Base-by-base conservation (phyloP, 2,888 invertebrate genomes). In the Acleris cristana region DNA sequence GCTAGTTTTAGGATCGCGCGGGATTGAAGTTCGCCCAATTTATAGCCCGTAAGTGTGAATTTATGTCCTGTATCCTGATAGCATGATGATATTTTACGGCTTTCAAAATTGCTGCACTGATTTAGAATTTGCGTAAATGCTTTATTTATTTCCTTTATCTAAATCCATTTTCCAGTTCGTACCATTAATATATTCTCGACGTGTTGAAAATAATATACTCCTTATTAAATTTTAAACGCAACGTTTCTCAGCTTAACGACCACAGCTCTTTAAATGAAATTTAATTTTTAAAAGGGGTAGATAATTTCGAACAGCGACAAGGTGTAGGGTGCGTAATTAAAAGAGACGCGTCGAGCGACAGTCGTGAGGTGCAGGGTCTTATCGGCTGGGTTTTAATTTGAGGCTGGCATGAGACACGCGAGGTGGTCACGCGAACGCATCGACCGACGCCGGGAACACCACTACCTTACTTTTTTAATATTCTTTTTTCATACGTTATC, bases 321-420 rank as follows among this genome's bases (percentile, higher is more conserved):
- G 77, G 82, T 83, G 83, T 86, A 84, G 88, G 88, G 90, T 92
- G 91, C 89, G 91, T 92, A 92, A 91, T 91, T 92, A 92, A 91
- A 90, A 86, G 85, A 86, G 90, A 89, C 89, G 86, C 87, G 85
- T 84, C 77, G 83, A 78, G 79, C 86, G 87, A 87, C 88, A 84
- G 89, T 92, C 91, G 92, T 92, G 92, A 90, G 90, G 84, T 83
- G 83, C 85, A 81, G 84, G 86, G 90, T 90, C 89, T 91, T 92
- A 91, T 91, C 91, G 88, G 83, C 73, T 80, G 78, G 82, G 84
- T 87, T 90, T 92, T 92, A 92, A 92, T 92, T 92, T 92, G 92
- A 92, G 83, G 79, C 85, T 80, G 82, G 85, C 88, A 87, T 85
- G 90, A 82, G 86, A 89, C 92, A 92, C 92, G 92, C 92, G 84